phyloP scores from a whole-genome alignment of 2,113 vertebrate species.

The Fukomys damarensis region DNA sequence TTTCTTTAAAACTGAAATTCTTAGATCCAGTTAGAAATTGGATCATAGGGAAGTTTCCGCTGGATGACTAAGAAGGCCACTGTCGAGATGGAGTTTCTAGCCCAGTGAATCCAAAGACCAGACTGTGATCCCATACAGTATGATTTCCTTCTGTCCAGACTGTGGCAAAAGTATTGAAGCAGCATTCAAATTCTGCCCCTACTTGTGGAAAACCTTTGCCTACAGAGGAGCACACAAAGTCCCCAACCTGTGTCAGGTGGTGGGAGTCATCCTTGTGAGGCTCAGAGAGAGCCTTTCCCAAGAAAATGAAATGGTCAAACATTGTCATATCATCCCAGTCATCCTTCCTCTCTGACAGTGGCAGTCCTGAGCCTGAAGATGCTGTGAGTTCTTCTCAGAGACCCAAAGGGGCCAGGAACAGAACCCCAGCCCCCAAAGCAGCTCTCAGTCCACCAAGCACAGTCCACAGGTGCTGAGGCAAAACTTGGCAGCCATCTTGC shows the following conservation, averaged over 20 bases:
- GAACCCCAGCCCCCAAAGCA: conserved; percentile 24
- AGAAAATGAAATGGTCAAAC: conserved; percentile 68
- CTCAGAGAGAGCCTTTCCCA: conserved; percentile 34
- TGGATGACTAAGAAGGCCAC: no score
- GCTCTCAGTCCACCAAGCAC: background rate
- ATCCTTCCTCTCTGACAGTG: background rate
- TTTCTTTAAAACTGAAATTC: background rate
- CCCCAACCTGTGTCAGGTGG: background rate
- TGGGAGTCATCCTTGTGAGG: background rate
- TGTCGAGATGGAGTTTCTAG: no score
- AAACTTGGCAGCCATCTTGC: conserved; percentile 43
- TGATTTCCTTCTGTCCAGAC: conserved; percentile 90
- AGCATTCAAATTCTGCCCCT: conserved; percentile 91
- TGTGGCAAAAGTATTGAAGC: conserved; percentile 89
- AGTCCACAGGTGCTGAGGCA: conserved; percentile 58
- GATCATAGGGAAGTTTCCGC: no score
- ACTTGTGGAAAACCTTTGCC: conserved; percentile 89
- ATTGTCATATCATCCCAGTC: background rate
- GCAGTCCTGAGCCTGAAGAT: background rate
- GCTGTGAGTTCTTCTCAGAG: background rate
- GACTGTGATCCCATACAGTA: no score
- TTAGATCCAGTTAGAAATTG: background rate
- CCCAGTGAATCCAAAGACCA: no score
- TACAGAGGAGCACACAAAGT: conserved; percentile 39
- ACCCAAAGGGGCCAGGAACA: conserved; percentile 13